These are phyloP conservation scores for Atta colombica DNA, from an alignment of 1,140 invertebrate genomes.

Conservation along the genomic window DNA sequence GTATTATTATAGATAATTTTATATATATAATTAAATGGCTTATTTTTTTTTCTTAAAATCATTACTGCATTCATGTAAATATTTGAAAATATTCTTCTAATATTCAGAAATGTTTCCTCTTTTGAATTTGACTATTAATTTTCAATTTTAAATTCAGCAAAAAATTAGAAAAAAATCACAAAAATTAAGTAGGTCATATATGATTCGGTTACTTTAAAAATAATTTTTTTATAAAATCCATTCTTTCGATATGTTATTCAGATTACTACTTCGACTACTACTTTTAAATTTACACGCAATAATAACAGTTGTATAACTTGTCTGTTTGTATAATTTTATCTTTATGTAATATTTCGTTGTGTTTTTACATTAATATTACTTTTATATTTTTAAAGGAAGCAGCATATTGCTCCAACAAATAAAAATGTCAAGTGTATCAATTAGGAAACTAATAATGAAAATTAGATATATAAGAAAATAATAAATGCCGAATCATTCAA, in stretches of 20 bases:
- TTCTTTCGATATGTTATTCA: background rate
- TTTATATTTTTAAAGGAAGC: background rate
- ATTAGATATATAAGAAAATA: background rate
- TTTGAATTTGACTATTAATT: no score
- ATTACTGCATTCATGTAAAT: no score
- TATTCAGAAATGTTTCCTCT: no score
- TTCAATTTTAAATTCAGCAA: no score
- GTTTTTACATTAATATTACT: background rate
- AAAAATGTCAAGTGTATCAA: constrained; percentile 9
- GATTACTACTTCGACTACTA: no score
- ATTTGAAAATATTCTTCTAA: no score
- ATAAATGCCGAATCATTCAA: constrained; percentile 7
- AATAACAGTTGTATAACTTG: background rate
- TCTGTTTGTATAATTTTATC: background rate
- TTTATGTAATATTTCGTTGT: background rate
- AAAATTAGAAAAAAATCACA: no score
- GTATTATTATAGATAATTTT: no score
- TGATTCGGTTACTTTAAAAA: background rate
- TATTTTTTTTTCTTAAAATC: no score
- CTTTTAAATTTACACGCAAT: background rate
- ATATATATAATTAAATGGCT: no score
- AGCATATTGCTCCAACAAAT: background rate
- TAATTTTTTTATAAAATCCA: background rate
- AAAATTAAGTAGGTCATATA: no score
- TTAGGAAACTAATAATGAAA: constrained; percentile 26